phyloP scores from a whole-genome alignment of 2,113 vertebrate genomes.

The Sinocyclocheilus grahami region DNA sequence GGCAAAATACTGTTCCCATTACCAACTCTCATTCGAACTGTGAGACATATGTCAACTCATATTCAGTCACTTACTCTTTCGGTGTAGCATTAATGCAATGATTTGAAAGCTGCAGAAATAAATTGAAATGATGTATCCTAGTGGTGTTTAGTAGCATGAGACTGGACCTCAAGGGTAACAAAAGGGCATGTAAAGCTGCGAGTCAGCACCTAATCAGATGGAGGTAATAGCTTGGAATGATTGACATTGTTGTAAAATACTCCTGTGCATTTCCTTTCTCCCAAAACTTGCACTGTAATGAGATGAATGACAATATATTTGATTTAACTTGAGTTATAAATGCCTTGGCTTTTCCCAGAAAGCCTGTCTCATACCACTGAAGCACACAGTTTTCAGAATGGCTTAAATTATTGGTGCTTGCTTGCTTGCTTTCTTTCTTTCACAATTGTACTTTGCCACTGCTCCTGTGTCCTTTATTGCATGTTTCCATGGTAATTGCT shows the following conservation, averaged over 20 bases:
- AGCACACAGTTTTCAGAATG: not conserved
- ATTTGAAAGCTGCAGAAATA: slow-evolving; percentile 19
- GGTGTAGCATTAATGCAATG: not conserved
- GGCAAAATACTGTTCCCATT: not conserved
- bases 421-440: not conserved
- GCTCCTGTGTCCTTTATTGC: too few relatives aligned
- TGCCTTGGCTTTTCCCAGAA: not conserved
- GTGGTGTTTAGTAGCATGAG: slow-evolving; percentile 22
- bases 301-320: slow-evolving; percentile 13
- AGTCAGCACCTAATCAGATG: not conserved
- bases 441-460: too few relatives aligned
- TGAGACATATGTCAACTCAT: not conserved
- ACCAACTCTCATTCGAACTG: not conserved
- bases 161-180: not conserved
- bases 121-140: not conserved
- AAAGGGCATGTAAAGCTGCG: not conserved
- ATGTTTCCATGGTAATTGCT: slow-evolving; percentile 36
- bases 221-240: slow-evolving; percentile 4
- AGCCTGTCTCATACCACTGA: not conserved
- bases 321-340: slow-evolving; percentile 5
- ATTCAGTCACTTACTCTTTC: not conserved
- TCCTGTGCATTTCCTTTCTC: not conserved
- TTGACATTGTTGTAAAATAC: not conserved
- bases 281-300: not conserved
- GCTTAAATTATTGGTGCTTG: not conserved